phyloP scores from a whole-genome alignment of 2,888 invertebrate genomes.

The Caenorhabditis sp. region DNA sequence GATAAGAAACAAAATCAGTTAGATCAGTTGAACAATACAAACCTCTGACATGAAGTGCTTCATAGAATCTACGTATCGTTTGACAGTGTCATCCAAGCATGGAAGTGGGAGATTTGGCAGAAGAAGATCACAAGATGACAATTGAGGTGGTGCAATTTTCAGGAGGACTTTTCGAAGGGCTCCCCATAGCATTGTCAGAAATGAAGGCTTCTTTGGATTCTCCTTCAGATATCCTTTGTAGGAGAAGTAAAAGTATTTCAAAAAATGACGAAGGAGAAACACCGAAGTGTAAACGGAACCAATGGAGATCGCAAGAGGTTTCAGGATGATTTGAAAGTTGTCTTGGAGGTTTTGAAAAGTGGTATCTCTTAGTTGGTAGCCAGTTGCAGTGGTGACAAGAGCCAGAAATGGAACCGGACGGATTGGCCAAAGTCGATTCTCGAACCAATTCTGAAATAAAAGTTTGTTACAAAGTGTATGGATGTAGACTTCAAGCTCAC shows the following conservation, averaged over 20 bases:
- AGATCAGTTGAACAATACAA: background rate
- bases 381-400: conserved; percentile 30
- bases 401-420: conserved; percentile 56
- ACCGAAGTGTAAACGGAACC: conserved; percentile 26
- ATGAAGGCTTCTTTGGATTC: conserved; percentile 77
- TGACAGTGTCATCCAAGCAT: conserved; percentile 71
- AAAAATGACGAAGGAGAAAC: conserved; percentile 63
- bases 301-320: conserved; percentile 25
- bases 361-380: conserved; percentile 18
- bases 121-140: conserved; percentile 75
- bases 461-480: background rate
- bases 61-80: conserved; percentile 75
- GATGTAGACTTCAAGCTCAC: conserved; percentile 22
- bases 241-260: conserved; percentile 76
- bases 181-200: conserved; percentile 78
- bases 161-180: conserved; percentile 68
- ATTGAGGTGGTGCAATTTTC: conserved; percentile 70
- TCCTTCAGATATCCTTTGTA: conserved; percentile 81
- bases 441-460: conserved; percentile 65
- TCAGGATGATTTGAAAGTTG: conserved; percentile 10
- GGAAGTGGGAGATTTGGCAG: conserved; percentile 78
- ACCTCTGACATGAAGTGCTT: conserved; percentile 70
- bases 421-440: conserved; percentile 71
- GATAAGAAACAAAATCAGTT: conserved; percentile 10
- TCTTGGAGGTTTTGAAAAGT: background rate